Evolutionary conservation across 2,888 invertebrate species (phyloP), one percentile per base, ranked within the genome.

Genomic region (Sesamia inferens): DNA sequence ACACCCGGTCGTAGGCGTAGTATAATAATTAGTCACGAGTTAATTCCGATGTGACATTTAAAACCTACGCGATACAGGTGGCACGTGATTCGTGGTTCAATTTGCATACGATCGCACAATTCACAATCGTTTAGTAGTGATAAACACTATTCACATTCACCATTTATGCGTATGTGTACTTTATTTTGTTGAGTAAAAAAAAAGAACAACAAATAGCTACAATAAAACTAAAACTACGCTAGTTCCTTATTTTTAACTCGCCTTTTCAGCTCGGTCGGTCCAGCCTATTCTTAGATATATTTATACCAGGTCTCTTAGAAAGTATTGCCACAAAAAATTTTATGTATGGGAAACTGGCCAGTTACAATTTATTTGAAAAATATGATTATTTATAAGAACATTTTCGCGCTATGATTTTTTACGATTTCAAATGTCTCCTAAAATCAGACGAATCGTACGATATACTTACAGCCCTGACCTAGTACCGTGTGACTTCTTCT

Each of bases 41-140:
- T 79, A 57, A 63, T 61, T 66, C 68, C 47, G 44, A 31, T 51
- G 58, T 83, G 83, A 79, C 76, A 79, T 83, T 78, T 72, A 68
- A 69, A 79, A 75, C 81, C 76, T 82, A 83, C 79, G 79, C 71
- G 63, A 67, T 55, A 54, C 75, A 58, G 22, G 67, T 62, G 44
- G 48, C 79, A 71, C 69, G 71, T 70, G 68, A 54, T 57, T n/a
- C 2, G 31, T 31, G 51, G 54, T 62, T 59, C 59, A 70, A 83
- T 65, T 77, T 42, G 77, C 31, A 61, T 68, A 63, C 61, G 68
- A 59, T 65, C 6, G n/a, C 39, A 31, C 13, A 51, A 7, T 62
- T 67, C 66, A n/a, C 48, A 14, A 22, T 24, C 58, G 55, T 65
- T 51, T 67, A 61, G 54, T 68, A 51, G 42, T 47, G 22, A 66